Base-by-base conservation (phyloP, 2,113 vertebrate genomes). In the Plecturocebus donacophilus region DNA sequence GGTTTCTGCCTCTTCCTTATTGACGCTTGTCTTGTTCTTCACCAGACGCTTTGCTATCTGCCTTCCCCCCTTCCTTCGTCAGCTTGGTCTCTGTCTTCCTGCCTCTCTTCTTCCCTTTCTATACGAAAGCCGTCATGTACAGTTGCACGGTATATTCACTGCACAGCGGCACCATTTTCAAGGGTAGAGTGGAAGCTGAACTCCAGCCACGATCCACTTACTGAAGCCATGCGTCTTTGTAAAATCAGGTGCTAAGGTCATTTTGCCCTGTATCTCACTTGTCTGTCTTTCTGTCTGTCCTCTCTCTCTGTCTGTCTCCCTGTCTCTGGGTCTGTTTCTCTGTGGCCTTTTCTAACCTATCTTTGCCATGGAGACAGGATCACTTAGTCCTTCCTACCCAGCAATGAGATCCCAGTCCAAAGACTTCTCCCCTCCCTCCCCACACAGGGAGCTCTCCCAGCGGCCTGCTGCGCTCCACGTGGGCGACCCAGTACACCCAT, bases 121-220 rank as follows among this genome's bases (percentile, higher is more conserved):
- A 0, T 2, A 8, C 30, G 42, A 45, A 64, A 84, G 42, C 21
- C 5, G 42, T 20, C 90, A 19, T 0, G 14, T 0, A 32, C 32
- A 49, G 71, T 12, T 14, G 40, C 19, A 64, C 12, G 9, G 54
- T 6, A 6, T 1, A 42, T 13, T 83, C 82, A 77, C 82, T 20
- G 45, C 19, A 8, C 77, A 8, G 32, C 49, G 40, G 19, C 32
- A 23, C 47, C 3, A 5, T 75, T 40, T 47, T 68, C 49, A 5
- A 27, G 12, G 5, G 30, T 16, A 32, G 8, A 7, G n/a, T 1
- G 8, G 58, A 23, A 11, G 54, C 76, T 8, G 49, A 30, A 13
- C 42, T 61, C 61, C 58, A 42, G 81, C 80, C 23, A 11, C 0
- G 2, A 16, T 12, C 75, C 47, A 16, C 49, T 30, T 54, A 32